Evolutionary conservation across 2,888 invertebrate species (phyloP).

Genomic region (Drosophila nigricruria): DNA sequence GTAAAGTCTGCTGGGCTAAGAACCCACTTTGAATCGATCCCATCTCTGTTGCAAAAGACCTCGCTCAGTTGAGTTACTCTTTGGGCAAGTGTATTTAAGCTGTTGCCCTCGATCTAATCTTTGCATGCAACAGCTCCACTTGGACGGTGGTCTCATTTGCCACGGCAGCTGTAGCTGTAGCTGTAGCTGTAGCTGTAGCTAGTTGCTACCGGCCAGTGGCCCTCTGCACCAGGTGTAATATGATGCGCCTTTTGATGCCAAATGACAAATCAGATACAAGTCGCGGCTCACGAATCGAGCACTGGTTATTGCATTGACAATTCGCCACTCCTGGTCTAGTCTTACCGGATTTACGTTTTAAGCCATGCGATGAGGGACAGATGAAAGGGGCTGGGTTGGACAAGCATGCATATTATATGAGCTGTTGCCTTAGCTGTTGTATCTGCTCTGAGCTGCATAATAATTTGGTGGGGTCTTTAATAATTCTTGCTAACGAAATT

Average conservation of each 20-base stretch:
- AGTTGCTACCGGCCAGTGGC: constrained; percentile 5
- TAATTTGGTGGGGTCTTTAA: constrained; percentile 63
- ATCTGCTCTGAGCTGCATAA: constrained; percentile 53
- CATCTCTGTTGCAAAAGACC: not conserved
- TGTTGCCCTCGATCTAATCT: constrained; percentile 63
- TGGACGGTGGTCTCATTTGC: constrained; percentile 77
- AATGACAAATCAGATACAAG: constrained; percentile 79
- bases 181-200: not conserved
- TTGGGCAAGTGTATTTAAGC: constrained; percentile 5
- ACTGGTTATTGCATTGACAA: constrained; percentile 52
- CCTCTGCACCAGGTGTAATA: constrained; percentile 64
- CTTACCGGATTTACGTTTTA: not conserved
- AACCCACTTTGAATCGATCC: too few species aligned
- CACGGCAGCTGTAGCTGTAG: not conserved
- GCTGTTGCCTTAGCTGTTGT: not conserved
- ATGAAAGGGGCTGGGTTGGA: not conserved
- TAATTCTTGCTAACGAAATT: constrained; percentile 71
- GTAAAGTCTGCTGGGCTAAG: not conserved
- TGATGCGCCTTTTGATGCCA: constrained; percentile 60
- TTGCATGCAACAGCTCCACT: constrained; percentile 51
- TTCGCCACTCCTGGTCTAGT: constrained; percentile 24
- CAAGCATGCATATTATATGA: constrained; percentile 30
- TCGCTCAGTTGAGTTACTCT: constrained; percentile 2
- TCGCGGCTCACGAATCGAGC: constrained; percentile 65
- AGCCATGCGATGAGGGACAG: not conserved